These are phyloP conservation scores for Lypha dubia DNA, from an alignment of 2,888 invertebrate species.

Conservation along the genomic window DNA sequence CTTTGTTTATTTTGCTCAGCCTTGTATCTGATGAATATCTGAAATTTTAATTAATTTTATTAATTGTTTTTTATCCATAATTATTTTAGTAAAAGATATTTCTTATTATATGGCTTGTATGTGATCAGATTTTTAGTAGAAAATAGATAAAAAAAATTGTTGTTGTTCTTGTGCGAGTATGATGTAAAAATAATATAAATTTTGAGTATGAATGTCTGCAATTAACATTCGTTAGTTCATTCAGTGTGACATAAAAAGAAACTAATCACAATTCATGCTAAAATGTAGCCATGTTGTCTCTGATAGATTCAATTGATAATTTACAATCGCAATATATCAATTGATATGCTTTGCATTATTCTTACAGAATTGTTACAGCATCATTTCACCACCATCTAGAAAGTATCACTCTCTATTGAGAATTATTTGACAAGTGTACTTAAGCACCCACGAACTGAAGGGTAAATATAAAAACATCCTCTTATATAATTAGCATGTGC, in stretches of 20 bases:
- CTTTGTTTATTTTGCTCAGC: conserved; percentile 16
- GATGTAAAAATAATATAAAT: background rate
- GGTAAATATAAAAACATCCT: background rate
- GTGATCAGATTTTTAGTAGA: conserved; percentile 18
- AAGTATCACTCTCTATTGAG: too few species aligned
- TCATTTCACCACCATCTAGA: too few species aligned
- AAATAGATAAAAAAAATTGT: background rate
- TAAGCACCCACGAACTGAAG: background rate
- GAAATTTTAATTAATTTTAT: conserved; percentile 36
- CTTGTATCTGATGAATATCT: conserved; percentile 6
- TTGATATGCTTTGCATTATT: background rate
- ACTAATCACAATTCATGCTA: background rate
- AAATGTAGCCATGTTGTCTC: background rate
- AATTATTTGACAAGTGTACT: too few species aligned
- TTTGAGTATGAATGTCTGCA: background rate
- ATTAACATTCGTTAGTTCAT: background rate
- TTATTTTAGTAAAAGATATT: conserved; percentile 47
- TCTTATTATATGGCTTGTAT: background rate
- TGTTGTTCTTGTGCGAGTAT: conserved; percentile 10
- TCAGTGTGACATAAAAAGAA: background rate
- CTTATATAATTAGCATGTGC: background rate
- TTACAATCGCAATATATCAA: background rate
- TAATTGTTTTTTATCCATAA: conserved; percentile 34
- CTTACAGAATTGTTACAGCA: too few species aligned
- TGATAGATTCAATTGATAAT: too few species aligned